Conservation (phyloP, 2,113 vertebrate genomes). For the Chaenocephalus aceratus region DNA sequence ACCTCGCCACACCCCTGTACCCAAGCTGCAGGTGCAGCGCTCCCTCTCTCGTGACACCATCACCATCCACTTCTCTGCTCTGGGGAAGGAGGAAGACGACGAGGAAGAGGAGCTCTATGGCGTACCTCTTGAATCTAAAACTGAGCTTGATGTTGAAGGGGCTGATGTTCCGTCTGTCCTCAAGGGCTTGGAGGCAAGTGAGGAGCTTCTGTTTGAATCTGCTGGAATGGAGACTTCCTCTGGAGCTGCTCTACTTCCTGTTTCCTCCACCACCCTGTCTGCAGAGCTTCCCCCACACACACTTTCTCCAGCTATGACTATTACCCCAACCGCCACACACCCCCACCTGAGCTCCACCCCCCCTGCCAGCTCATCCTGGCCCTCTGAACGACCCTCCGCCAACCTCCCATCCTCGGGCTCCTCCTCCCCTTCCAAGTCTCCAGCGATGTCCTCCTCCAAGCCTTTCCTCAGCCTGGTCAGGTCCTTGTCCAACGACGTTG, state of each 20-base stretch:
- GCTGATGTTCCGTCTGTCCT: slow-evolving; percentile 87
- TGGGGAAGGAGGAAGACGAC: slow-evolving; percentile 96
- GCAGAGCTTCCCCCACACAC: slow-evolving; percentile 62
- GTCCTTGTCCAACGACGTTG: slow-evolving; percentile 94
- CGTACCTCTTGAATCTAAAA: slow-evolving; percentile 57
- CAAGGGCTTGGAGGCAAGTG: slow-evolving; percentile 91
- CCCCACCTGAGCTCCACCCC: slow-evolving; percentile 81
- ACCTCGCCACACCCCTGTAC: slow-evolving; percentile 85
- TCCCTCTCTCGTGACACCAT: slow-evolving; percentile 96
- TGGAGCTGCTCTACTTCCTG: slow-evolving; percentile 72
- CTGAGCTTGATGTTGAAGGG: slow-evolving; percentile 43
- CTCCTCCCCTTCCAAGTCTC: slow-evolving; percentile 89
- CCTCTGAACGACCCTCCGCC: slow-evolving; percentile 79
- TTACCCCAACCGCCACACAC: slow-evolving; percentile 71
- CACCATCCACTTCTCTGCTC: slow-evolving; percentile 98
- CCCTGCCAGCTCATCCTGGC: slow-evolving; percentile 83
- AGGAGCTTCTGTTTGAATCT: slow-evolving; percentile 87
- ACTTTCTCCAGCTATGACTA: slow-evolving; percentile 83
- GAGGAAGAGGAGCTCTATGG: slow-evolving; percentile 93
- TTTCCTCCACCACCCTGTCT: slow-evolving; percentile 68
- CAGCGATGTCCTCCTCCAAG: slow-evolving; percentile 86
- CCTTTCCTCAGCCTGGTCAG: slow-evolving; percentile 94
- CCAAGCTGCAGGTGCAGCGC: slow-evolving; percentile 97
- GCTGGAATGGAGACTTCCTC: slow-evolving; percentile 74
- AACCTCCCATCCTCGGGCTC: slow-evolving; percentile 66